A percentile compares a stretch with the other conserved stretches of the same genome.
Evolutionary conservation across 2,113 vertebrate genomes (phyloP).

Genomic region (Nothobranchius kuhntae): DNA sequence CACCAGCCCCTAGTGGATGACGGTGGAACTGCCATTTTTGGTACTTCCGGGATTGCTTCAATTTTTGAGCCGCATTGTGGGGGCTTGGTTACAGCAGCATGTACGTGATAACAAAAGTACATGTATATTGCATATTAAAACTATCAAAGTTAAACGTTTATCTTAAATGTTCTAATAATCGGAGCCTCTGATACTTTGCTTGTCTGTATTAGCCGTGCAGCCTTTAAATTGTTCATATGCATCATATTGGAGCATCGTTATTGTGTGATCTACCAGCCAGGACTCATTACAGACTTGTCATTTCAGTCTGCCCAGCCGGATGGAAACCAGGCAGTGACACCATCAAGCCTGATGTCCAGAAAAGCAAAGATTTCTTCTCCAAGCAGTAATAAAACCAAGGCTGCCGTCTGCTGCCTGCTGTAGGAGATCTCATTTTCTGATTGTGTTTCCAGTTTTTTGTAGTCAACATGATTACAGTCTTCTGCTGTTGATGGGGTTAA

Average conservation of each 20-base stretch:
- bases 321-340: conserved; percentile 98
- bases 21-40: no score
- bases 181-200: background rate
- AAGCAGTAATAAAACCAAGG: conserved; percentile 83
- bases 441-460: no score
- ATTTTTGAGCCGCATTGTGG: no score
- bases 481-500: no score
- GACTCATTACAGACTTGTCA: conserved; percentile 62
- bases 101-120: no score
- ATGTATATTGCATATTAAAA: no score
- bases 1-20: no score
- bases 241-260: conserved; percentile 4
- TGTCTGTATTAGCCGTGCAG: background rate
- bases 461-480: no score
- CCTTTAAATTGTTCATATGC: background rate
- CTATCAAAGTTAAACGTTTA: no score
- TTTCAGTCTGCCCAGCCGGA: conserved; percentile 96
- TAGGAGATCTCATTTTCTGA: conserved; percentile 54
- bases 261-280: conserved; percentile 14
- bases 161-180: no score
- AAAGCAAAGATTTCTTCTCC: conserved; percentile 96
- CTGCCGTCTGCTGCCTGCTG: conserved; percentile 55
- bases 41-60: no score
- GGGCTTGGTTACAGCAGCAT: no score
- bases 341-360: conserved; percentile 94